phyloP scores from a whole-genome alignment of 2,797 vertebrate species.

The Pitangus sulphuratus region DNA sequence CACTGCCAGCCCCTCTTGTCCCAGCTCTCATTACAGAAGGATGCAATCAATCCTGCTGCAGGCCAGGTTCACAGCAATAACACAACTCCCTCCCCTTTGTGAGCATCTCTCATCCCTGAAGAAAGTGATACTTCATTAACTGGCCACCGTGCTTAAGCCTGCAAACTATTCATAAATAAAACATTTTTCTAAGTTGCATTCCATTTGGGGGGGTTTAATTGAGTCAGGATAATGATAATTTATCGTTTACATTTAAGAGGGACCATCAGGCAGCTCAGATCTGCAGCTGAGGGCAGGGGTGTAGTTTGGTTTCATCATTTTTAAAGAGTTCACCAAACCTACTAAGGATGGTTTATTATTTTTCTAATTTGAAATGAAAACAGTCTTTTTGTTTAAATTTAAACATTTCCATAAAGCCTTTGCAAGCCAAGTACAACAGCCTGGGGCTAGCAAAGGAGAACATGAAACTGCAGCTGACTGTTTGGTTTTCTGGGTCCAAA shows the following conservation, averaged over 20 bases:
- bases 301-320: not conserved
- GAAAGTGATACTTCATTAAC: conserved; percentile 42
- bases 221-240: conserved; percentile 28
- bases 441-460: conserved; percentile 6
- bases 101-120: conserved; percentile 29
- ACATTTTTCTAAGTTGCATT: conserved; percentile 34
- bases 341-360: conserved; percentile 16
- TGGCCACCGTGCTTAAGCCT: conserved; percentile 21
- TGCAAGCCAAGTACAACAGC: conserved; percentile 54
- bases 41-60: conserved; percentile 23
- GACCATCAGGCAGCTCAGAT: not conserved
- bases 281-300: not conserved
- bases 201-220: conserved; percentile 28
- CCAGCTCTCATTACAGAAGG: conserved; percentile 35
- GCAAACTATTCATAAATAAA: conserved; percentile 46
- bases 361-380: conserved; percentile 57
- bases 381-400: conserved; percentile 59
- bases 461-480: conserved; percentile 53
- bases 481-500: conserved; percentile 59
- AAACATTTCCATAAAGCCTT: conserved; percentile 55
- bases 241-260: not conserved
- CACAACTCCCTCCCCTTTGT: not conserved
- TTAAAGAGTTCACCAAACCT: conserved; percentile 7
- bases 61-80: not conserved
- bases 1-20: not conserved